These are phyloP conservation scores for Esox masquinongy DNA, from an alignment of 2,797 vertebrate species.

Conservation along the genomic window DNA sequence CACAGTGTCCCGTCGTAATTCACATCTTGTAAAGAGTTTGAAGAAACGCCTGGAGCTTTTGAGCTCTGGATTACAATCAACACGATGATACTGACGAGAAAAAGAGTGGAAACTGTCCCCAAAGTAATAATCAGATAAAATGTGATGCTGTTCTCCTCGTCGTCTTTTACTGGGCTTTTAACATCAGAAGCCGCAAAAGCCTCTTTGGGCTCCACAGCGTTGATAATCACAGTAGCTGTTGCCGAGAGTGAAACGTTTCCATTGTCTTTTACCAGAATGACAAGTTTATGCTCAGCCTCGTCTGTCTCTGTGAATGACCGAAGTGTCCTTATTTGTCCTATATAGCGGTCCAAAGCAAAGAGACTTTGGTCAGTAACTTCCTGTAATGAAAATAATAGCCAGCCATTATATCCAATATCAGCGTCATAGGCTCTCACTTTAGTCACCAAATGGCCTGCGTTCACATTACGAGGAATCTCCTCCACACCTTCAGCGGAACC, in stretches of 20 bases:
- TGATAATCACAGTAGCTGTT: slow-evolving; percentile 30
- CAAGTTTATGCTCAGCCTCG: slow-evolving; percentile 39
- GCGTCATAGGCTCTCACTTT: slow-evolving; percentile 39
- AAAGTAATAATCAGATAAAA: slow-evolving; percentile 40
- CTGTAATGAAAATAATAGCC: slow-evolving; percentile 48
- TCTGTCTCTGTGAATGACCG: slow-evolving; percentile 45
- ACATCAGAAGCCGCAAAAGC: slow-evolving; percentile 32
- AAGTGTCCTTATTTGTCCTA: slow-evolving; percentile 48
- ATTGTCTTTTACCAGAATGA: slow-evolving; percentile 48
- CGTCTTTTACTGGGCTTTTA: slow-evolving; percentile 9
- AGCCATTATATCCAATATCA: slow-evolving; percentile 52
- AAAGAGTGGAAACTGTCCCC: slow-evolving; percentile 28
- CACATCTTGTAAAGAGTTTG: slow-evolving; percentile 52
- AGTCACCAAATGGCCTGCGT: slow-evolving; percentile 29
- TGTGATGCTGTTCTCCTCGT: slow-evolving; percentile 22
- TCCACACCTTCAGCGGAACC: slow-evolving; percentile 24
- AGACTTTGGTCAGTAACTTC: slow-evolving; percentile 45
- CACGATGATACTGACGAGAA: slow-evolving; percentile 43
- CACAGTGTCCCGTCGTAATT: slow-evolving; percentile 60
- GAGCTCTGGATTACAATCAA: slow-evolving; percentile 50
- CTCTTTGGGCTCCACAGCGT: slow-evolving; percentile 29
- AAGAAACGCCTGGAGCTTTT: slow-evolving; percentile 40
- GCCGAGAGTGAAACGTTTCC: slow-evolving; percentile 37
- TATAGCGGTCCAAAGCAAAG: slow-evolving; percentile 45
- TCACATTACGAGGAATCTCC: slow-evolving; percentile 19